Evolutionary conservation across 2,113 vertebrate genomes (phyloP).

Genomic region (Coreoperca whiteheadi): DNA sequence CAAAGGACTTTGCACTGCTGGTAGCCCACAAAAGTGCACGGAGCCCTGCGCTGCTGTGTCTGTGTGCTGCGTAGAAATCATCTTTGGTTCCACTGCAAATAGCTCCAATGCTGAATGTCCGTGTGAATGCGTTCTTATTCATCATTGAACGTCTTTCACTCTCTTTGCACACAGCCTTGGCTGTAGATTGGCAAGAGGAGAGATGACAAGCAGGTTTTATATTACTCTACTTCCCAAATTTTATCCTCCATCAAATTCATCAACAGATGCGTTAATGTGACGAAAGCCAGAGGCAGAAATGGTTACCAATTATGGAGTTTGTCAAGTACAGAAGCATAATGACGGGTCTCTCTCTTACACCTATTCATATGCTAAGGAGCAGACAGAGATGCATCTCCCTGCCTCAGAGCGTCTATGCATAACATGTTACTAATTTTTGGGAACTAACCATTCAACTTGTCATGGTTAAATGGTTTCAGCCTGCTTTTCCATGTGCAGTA

Average conservation of each 20-base stretch:
- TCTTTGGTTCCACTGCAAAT: constrained; percentile 49
- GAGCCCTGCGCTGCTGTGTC: constrained; percentile 76
- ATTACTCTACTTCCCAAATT: constrained; percentile 3
- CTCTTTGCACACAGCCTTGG: not conserved
- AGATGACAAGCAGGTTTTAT: constrained; percentile 62
- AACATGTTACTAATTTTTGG: not conserved
- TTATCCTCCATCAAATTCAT: constrained; percentile 33
- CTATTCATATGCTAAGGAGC: constrained; percentile 69
- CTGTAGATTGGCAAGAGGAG: not conserved
- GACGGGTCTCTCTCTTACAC: constrained; percentile 22
- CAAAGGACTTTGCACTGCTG: constrained; percentile 60
- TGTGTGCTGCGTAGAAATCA: constrained; percentile 50
- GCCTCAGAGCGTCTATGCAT: not conserved
- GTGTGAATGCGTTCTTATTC: constrained; percentile 66
- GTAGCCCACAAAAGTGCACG: constrained; percentile 74
- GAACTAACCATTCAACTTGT: not conserved
- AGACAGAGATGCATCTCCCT: not conserved
- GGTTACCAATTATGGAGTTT: constrained; percentile 56
- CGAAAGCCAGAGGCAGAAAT: constrained; percentile 59
- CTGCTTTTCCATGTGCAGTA: not conserved
- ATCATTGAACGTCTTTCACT: constrained; percentile 45
- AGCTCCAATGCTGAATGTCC: constrained; percentile 75
- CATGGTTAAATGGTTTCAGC: not conserved
- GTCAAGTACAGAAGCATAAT: constrained; percentile 41
- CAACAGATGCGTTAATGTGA: constrained; percentile 63